Base-by-base conservation (phyloP, 1,140 invertebrate species). In the Hirudo medicinalis region DNA sequence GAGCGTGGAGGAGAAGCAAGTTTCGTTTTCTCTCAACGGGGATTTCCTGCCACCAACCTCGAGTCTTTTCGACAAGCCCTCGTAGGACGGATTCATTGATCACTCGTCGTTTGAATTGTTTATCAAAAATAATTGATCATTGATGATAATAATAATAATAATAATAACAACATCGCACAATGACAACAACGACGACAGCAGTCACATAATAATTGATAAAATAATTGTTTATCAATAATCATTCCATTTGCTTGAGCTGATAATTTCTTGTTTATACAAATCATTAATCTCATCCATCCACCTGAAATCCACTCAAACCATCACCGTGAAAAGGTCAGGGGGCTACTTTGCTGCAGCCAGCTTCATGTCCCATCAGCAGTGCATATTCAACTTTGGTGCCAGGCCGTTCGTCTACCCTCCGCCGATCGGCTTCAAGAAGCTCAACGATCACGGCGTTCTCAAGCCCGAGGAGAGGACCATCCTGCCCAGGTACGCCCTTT, bases 301-400 rank as follows among this genome's bases (percentile, higher is more conserved):
- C 6, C 32, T 36, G 32, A 36, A 36, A 36, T 36, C 32, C 32
- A 36, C 32, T 36, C 32, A 36, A 36, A 36, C 32, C 32, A 49
- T 49, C 15, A 1, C 11, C 57, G 1, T 6, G 0, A 13, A 63
- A 63, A 63, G 57, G 57, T 13, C 57, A 1, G 57, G 57, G 8
- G 91, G 91, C 71, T 94, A 92, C 82, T 94, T 92, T 83, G 91
- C 92, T 63, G 92, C 91, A 20, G 92, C 91, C 2, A 94, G 91
- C 83, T 94, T 94, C 78, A 94, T 95, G 92, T 91, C 91, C 71
- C 94, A 92, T 83, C 92, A 96, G 78, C 91, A 94, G 78, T 93
- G 91, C 84, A 85, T 88, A 66, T 94, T 95, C 81, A 96, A 96
- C 84, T 96, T 96, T 83, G 93, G 93, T 69, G 84, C 86, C 69